phyloP scores from a whole-genome alignment of 2,113 vertebrate species.

The Silurus glanis region DNA sequence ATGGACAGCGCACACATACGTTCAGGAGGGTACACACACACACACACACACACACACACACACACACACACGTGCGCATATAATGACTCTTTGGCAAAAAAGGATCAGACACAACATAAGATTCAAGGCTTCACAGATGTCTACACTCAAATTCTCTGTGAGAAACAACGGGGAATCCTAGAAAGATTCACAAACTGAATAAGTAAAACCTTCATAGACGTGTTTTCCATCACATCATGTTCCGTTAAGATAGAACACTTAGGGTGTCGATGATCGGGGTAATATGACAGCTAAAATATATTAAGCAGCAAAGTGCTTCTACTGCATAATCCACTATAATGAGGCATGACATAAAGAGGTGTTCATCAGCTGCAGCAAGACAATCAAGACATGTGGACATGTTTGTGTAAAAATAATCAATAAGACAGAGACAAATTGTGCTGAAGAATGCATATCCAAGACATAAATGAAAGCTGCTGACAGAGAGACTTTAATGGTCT shows the following conservation, averaged over 20 bases:
- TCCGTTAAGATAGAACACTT: neutral
- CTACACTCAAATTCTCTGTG: neutral
- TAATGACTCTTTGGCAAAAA: neutral
- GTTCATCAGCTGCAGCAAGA: neutral
- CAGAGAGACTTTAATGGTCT: neutral
- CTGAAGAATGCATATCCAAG: constrained; percentile 7
- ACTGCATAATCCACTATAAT: constrained; percentile 3
- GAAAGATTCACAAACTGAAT: constrained; percentile 9
- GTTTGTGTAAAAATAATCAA: constrained; percentile 6
- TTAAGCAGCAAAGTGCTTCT: neutral
- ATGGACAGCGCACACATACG: neutral
- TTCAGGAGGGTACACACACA: neutral
- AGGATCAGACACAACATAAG: constrained; percentile 1
- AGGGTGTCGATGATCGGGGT: neutral
- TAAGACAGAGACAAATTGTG: neutral
- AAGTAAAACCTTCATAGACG: constrained; percentile 9
- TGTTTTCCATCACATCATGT: constrained; percentile 4
- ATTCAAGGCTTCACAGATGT: neutral
- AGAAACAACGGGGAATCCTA: constrained; percentile 2
- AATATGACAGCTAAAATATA: neutral
- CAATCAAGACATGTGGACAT: constrained; percentile 1
- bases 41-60: too few relatives aligned
- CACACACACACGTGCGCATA: too few relatives aligned
- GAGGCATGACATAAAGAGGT: neutral
- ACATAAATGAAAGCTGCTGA: neutral